These are phyloP conservation scores for Noturus placidus DNA, from an alignment of 2,113 vertebrate species.

Conservation along the genomic window DNA sequence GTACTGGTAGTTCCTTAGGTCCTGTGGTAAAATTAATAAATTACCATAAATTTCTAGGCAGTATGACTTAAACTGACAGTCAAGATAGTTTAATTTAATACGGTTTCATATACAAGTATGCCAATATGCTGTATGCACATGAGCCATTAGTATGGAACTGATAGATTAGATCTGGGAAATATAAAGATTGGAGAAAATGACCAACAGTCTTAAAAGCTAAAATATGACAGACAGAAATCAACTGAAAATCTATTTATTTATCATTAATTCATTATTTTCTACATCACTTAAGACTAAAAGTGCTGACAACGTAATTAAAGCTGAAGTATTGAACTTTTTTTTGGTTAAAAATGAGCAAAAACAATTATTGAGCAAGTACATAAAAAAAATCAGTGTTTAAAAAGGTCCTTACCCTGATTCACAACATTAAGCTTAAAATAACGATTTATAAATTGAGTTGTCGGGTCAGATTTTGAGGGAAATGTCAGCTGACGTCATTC, in stretches of 20 bases:
- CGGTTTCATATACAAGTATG: background rate
- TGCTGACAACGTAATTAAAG: too few species aligned
- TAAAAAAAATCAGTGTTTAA: too few species aligned
- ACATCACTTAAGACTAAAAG: too few species aligned
- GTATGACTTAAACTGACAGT: background rate
- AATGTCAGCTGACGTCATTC: too few species aligned
- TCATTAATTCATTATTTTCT: background rate
- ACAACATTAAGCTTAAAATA: too few species aligned
- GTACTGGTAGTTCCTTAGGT: conserved; percentile 92
- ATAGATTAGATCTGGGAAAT: background rate
- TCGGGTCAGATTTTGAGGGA: too few species aligned
- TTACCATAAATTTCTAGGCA: background rate
- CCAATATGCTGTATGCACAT: background rate
- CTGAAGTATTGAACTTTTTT: too few species aligned
- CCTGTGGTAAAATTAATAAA: conserved; percentile 68
- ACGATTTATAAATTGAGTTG: too few species aligned
- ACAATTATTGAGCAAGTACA: too few species aligned
- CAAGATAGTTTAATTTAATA: background rate
- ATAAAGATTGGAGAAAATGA: background rate
- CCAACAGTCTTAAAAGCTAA: background rate
- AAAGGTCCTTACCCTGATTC: too few species aligned
- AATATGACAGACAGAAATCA: background rate
- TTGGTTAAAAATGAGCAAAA: too few species aligned
- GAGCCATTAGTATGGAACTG: background rate
- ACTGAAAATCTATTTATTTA: background rate